A percentile compares a stretch with the other conserved stretches of the same genome.
These are phyloP conservation scores for Ornithoptera priamus DNA, from an alignment of 2,888 invertebrate species.

Conservation along the genomic window DNA sequence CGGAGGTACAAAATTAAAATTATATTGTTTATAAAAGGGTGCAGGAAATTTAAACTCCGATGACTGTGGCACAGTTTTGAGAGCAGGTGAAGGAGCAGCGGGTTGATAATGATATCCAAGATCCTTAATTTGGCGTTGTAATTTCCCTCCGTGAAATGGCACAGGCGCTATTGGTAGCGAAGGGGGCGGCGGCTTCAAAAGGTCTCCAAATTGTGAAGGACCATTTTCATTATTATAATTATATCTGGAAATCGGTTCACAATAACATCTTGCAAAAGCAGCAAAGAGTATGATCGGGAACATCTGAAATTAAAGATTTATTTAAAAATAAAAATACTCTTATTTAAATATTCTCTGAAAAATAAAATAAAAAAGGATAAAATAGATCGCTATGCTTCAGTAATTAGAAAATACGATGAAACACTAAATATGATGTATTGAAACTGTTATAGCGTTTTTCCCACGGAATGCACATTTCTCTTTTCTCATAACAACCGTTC, in stretches of 20 bases:
- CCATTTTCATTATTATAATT: conserved; percentile 48
- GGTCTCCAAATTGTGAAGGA: conserved; percentile 59
- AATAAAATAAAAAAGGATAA: background rate
- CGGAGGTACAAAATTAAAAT: conserved; percentile 69
- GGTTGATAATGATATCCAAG: conserved; percentile 59
- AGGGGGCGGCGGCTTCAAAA: conserved; percentile 70
- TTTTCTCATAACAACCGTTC: conserved; percentile 70
- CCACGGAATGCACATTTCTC: conserved; percentile 74
- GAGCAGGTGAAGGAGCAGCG: conserved; percentile 50
- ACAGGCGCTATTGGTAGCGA: conserved; percentile 58
- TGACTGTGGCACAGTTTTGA: conserved; percentile 38
- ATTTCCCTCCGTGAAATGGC: conserved; percentile 64
- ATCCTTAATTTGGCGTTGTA: conserved; percentile 60
- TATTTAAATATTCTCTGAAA: background rate
- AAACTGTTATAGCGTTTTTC: conserved; percentile 62
- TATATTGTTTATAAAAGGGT: conserved; percentile 73
- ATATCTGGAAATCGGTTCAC: conserved; percentile 53
- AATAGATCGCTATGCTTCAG: conserved; percentile 37
- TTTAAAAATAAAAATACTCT: conserved; percentile 11
- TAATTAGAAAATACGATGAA: conserved; percentile 75
- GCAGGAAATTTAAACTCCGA: conserved; percentile 69
- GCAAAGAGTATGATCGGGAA: conserved; percentile 55
- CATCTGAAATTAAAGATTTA: conserved; percentile 55
- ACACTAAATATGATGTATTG: conserved; percentile 64
- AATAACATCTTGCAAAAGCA: conserved; percentile 50